Base-by-base conservation (phyloP, 2,797 vertebrate genomes). In the Eutrigla gurnardus region DNA sequence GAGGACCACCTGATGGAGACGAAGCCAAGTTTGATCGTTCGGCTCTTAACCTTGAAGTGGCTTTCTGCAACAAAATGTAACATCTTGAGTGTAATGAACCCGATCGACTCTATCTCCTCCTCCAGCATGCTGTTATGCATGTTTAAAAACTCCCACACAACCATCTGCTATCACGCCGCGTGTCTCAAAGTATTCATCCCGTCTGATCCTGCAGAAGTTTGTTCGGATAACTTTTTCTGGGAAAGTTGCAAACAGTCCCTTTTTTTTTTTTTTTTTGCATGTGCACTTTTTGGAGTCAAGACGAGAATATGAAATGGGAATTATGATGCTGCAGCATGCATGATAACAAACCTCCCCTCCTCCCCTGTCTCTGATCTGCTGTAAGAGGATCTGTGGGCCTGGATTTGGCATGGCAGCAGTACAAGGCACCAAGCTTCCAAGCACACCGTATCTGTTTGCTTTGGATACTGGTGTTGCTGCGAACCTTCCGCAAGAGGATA, bases 391-490 rank as follows among this genome's bases (percentile, higher is more conserved):
- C 89, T 91, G 83, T 61, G 71, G 82, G 89, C 86, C 89, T 88
- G 86, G 83, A 89, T 90, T 88, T 91, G 89, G 86, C 79, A 84
- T 84, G 86, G 89, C 89, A 83, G 83, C 90, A 81, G 89, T 86
- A 86, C 91, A 89, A 88, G 86, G 86, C 86, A 87, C 86, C 85
- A 72, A 82, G 84, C 88, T 85, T 86, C 83, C 90, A 88, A 87
- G 79, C 86, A 81, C 86, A 82, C 73, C 69, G 69, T 88, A 88
- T 90, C 85, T 92, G 89, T 92, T 92, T 93, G 90, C 90, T 93
- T 90, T 92, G 92, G 91, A 92, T 84, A 91, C 92, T 81, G 33
- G 73, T 70, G 84, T 84, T 87, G 89, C 83, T 88, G 82, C 77
- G 54, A 89, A 86, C 85, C 85, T 90, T 80, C 76, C 76, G 73